Evolutionary conservation across 2,797 vertebrate species (phyloP).

Genomic region (Scolopax bukidnonensis): DNA sequence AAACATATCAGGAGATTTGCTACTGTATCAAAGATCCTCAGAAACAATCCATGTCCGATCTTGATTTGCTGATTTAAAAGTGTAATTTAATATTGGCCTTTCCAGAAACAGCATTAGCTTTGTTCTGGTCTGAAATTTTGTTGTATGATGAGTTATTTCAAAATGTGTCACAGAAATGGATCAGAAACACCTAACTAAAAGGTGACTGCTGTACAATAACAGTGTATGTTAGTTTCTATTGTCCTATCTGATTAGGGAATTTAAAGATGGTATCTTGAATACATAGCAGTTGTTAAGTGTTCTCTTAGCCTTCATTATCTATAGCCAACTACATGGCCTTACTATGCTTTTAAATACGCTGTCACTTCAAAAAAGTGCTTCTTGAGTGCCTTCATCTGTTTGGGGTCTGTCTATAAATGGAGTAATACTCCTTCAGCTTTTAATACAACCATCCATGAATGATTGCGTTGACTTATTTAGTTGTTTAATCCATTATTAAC

Average conservation of each 20-base stretch:
- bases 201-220: neutral
- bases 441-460: neutral
- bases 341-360: neutral
- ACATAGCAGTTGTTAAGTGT: neutral
- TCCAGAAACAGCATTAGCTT: neutral
- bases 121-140: neutral
- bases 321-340: neutral
- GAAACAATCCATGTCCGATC: neutral
- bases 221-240: neutral
- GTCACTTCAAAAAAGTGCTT: neutral
- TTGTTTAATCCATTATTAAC: neutral
- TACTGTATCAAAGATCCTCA: neutral
- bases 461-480: neutral
- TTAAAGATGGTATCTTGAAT: neutral
- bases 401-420: neutral
- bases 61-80: neutral
- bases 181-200: neutral
- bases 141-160: neutral
- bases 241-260: neutral
- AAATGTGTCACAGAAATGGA: neutral
- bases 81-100: neutral
- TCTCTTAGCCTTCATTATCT: neutral
- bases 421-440: neutral
- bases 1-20: neutral
- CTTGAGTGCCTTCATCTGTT: neutral